Conservation (phyloP, 2,113 vertebrate genomes). For the Alosa alosa region DNA sequence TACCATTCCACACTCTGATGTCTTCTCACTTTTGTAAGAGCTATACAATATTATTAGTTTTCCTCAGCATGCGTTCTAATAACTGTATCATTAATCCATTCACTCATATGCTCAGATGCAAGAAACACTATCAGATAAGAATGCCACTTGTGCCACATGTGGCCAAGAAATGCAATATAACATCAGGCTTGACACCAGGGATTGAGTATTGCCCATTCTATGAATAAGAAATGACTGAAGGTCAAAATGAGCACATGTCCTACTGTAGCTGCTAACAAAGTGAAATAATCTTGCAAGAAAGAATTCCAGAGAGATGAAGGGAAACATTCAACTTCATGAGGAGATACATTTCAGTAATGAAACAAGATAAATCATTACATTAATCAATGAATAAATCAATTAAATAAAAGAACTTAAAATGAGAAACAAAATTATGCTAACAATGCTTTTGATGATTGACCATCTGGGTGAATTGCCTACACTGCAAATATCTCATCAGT, state of each 20-base stretch:
- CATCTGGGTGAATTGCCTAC: background rate
- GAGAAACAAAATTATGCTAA: background rate
- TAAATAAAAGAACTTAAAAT: background rate
- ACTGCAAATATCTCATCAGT: background rate
- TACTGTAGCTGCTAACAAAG: conserved; percentile 23
- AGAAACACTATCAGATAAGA: conserved; percentile 14
- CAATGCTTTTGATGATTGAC: too few species aligned
- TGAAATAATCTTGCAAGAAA: background rate
- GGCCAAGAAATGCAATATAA: conserved; percentile 7
- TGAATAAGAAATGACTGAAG: conserved; percentile 25
- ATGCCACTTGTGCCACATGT: background rate
- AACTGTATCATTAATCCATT: background rate
- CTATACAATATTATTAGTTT: too few species aligned
- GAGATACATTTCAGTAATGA: background rate
- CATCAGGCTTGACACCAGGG: conserved; percentile 9
- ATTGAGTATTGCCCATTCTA: background rate
- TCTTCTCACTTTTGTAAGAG: too few species aligned
- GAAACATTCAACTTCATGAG: background rate
- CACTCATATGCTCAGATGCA: background rate
- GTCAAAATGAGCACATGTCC: conserved; percentile 20
- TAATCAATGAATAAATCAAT: background rate
- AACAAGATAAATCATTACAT: background rate
- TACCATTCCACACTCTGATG: too few species aligned
- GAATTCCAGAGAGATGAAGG: background rate
- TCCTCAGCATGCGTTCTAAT: background rate